phyloP scores from a whole-genome alignment of 2,888 invertebrate species.

The Hydrotaea cyrtoneurina region DNA sequence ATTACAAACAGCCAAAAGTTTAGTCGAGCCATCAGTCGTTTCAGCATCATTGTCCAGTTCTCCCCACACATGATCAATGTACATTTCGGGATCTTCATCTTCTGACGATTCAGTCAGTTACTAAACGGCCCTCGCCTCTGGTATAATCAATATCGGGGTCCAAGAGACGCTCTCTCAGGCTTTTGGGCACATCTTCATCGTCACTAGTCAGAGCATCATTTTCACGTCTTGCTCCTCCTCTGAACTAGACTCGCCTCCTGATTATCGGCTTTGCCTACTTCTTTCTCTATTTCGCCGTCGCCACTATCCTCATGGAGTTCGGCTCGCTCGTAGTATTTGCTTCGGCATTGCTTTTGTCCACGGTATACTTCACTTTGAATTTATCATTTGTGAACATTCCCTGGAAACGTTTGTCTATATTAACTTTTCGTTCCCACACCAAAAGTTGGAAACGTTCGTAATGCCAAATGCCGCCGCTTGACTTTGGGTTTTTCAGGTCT shows the following conservation, averaged over 20 bases:
- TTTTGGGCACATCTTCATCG: slow-evolving; percentile 82
- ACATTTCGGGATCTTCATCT: slow-evolving; percentile 82
- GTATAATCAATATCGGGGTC: slow-evolving; percentile 92
- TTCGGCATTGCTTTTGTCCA: slow-evolving; percentile 92
- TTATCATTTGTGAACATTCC: slow-evolving; percentile 95
- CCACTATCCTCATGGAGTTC: slow-evolving; percentile 81
- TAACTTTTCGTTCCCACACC: slow-evolving; percentile 91
- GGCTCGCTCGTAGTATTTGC: slow-evolving; percentile 94
- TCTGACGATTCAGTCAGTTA: slow-evolving; percentile 86
- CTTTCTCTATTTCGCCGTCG: slow-evolving; percentile 70
- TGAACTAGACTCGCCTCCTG: slow-evolving; percentile 66
- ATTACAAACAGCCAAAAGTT: slow-evolving; percentile 94
- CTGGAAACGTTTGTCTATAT: slow-evolving; percentile 96
- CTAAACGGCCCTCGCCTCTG: slow-evolving; percentile 84
- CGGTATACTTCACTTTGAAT: slow-evolving; percentile 93
- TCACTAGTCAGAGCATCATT: slow-evolving; percentile 82
- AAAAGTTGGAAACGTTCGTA: slow-evolving; percentile 94
- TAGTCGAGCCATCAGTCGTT: slow-evolving; percentile 88
- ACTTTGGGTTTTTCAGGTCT: neutral
- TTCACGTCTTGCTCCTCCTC: slow-evolving; percentile 75
- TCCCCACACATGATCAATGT: slow-evolving; percentile 93
- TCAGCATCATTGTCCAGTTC: slow-evolving; percentile 94
- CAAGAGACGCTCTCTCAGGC: slow-evolving; percentile 85
- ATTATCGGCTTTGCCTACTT: slow-evolving; percentile 66
- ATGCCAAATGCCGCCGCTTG: slow-evolving; percentile 83